phyloP scores from a whole-genome alignment of 2,888 invertebrate species.

The Dynastes maya region DNA sequence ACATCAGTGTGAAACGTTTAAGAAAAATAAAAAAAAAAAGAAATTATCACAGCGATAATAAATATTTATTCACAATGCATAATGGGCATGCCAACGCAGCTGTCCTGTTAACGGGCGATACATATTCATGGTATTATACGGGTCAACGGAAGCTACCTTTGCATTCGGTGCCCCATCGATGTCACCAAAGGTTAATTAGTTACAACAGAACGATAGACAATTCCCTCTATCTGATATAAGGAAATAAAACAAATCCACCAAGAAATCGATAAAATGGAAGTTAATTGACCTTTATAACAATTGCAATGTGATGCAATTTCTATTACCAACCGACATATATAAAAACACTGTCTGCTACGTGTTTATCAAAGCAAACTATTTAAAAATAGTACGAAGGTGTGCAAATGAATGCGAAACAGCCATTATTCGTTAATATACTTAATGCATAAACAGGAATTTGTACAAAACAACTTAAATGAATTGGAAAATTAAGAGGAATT shows the following conservation, averaged over 20 bases:
- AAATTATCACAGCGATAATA: slow-evolving; percentile 41
- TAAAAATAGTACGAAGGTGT: too few species aligned
- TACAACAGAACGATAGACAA: slow-evolving; percentile 36
- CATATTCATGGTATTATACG: slow-evolving; percentile 56
- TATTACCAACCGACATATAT: too few species aligned
- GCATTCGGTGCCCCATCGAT: slow-evolving; percentile 50
- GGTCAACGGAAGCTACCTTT: slow-evolving; percentile 53
- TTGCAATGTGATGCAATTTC: too few species aligned
- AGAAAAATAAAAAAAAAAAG: slow-evolving; percentile 18
- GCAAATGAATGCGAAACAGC: too few species aligned
- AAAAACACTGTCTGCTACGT: too few species aligned
- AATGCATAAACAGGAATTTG: too few species aligned
- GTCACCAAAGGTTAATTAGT: slow-evolving; percentile 49
- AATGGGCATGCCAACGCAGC: slow-evolving; percentile 50
- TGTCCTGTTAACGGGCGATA: slow-evolving; percentile 53
- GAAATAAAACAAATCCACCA: not conserved
- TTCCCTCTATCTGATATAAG: slow-evolving; percentile 5
- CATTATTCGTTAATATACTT: too few species aligned
- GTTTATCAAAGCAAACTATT: too few species aligned
- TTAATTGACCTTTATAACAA: slow-evolving; percentile 3
- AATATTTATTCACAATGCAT: slow-evolving; percentile 43
- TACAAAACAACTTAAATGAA: too few species aligned
- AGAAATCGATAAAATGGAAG: not conserved
- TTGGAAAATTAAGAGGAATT: too few species aligned
- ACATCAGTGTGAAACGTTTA: slow-evolving; percentile 23